Percentiles rank a stretch among this genome's conserved stretches.
Conservation (phyloP, 2,113 vertebrate genomes). For the Gulo gulo region DNA sequence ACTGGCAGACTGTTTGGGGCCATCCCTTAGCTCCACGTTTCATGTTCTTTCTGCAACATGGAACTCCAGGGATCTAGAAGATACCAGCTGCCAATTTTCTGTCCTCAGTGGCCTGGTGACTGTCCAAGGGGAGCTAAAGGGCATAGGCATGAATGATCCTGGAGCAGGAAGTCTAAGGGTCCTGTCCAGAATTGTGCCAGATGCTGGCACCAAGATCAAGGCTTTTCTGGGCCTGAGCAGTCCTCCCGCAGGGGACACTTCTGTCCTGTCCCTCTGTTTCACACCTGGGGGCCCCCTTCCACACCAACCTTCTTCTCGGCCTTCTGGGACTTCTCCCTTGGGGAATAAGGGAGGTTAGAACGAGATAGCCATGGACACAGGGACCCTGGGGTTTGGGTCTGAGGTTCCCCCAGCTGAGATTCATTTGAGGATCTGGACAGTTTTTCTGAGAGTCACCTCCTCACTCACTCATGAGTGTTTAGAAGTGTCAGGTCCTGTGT, state of each 20-base stretch:
- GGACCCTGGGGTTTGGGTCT: neutral
- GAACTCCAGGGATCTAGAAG: neutral
- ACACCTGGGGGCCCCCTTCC: neutral
- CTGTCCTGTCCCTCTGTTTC: too few relatives aligned
- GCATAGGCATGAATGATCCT: rapidly evolving
- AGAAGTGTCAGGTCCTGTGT: neutral
- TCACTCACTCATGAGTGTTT: neutral
- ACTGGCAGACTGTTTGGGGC: neutral
- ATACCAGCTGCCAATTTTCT: neutral
- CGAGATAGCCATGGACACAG: neutral
- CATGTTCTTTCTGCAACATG: neutral
- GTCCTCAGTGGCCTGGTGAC: neutral
- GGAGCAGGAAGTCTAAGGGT: neutral
- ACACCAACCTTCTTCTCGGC: neutral
- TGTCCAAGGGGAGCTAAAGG: neutral
- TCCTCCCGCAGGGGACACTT: neutral
- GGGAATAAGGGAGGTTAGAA: neutral
- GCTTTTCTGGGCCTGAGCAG: neutral
- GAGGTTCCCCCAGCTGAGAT: neutral
- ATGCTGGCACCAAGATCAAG: neutral
- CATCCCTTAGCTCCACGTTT: neutral
- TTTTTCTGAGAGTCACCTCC: neutral
- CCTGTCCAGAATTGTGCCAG: neutral
- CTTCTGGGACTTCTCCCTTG: neutral
- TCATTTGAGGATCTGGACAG: neutral